Conservation (phyloP, 2,113 vertebrate genomes). For the Dermatemys mawii region DNA sequence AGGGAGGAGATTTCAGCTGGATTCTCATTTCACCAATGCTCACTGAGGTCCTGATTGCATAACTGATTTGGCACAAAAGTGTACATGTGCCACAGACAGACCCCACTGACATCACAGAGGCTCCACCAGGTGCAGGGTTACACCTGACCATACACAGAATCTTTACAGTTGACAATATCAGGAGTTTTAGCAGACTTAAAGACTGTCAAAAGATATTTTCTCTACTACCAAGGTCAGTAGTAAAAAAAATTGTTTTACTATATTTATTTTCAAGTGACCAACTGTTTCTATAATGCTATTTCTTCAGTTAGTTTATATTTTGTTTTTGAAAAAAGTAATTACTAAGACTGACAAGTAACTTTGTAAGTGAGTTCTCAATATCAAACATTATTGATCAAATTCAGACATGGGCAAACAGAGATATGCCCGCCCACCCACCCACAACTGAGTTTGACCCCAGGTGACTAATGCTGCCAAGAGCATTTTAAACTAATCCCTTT, state of each 20-base stretch:
- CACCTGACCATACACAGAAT: background rate
- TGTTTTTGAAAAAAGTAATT: background rate
- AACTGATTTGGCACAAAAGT: background rate
- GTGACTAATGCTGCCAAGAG: background rate
- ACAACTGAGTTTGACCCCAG: background rate
- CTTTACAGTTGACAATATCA: background rate
- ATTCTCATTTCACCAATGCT: background rate
- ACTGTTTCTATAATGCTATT: background rate
- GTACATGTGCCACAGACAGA: background rate
- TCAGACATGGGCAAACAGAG: background rate
- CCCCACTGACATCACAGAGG: background rate
- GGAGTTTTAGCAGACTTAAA: background rate
- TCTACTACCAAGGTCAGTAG: background rate
- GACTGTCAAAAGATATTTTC: background rate
- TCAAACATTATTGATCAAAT: background rate
- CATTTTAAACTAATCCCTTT: background rate
- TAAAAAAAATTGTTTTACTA: background rate
- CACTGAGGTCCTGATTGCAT: background rate
- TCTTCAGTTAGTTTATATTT: background rate
- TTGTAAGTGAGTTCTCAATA: background rate
- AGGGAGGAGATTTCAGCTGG: background rate
- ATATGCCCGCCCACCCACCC: background rate
- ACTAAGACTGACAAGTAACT: background rate
- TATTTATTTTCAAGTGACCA: background rate
- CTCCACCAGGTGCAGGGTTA: background rate